A percentile compares a stretch with the other conserved stretches of the same genome.
Evolutionary conservation across 2,113 vertebrate genomes (phyloP).

Genomic region (Chauna torquata): DNA sequence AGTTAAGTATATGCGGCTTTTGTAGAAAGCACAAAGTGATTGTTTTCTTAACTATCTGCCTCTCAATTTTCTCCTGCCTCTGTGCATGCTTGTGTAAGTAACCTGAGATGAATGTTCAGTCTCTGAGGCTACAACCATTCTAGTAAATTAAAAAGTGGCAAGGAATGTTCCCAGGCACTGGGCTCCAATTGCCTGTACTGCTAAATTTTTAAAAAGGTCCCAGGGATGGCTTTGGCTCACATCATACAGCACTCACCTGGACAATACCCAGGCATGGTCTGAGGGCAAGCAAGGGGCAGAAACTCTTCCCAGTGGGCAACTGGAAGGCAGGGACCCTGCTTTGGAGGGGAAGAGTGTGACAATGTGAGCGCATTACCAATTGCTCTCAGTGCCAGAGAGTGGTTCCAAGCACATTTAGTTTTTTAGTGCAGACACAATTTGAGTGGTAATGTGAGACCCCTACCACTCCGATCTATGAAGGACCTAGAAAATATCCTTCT

Average conservation of each 20-base stretch:
- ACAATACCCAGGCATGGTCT: background rate
- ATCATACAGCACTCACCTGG: background rate
- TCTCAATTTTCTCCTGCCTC: constrained; percentile 14
- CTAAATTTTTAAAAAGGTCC: background rate
- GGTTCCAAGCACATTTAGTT: background rate
- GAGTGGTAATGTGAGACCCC: background rate
- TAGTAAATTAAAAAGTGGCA: constrained; percentile 30
- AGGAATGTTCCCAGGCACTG: background rate
- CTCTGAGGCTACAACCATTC: background rate
- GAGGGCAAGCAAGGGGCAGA: background rate
- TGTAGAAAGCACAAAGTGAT: background rate
- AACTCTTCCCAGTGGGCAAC: background rate
- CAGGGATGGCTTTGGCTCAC: background rate
- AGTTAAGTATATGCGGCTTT: background rate
- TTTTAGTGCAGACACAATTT: background rate
- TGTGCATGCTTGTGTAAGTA: background rate
- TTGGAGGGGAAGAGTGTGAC: background rate
- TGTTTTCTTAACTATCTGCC: background rate
- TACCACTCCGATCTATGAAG: background rate
- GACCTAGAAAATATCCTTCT: background rate
- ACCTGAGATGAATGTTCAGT: constrained; percentile 13
- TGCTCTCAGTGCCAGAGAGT: background rate
- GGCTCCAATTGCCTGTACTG: background rate
- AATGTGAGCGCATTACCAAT: background rate
- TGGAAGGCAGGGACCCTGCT: background rate